Conservation (phyloP, 2,888 invertebrate genomes). For the Achlya flavicornis region DNA sequence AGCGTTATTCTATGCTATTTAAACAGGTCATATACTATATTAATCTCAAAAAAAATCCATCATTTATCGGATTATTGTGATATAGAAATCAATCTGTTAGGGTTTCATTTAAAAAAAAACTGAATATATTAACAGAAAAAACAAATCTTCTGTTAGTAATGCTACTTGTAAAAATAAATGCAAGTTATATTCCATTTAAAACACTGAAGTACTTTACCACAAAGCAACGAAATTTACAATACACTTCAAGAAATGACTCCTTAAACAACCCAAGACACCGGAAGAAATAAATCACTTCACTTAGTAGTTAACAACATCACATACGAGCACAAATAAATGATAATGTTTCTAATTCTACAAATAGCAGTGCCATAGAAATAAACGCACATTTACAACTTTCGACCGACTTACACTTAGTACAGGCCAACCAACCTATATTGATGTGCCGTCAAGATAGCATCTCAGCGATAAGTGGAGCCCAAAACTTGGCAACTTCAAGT, state of each 20-base stretch:
- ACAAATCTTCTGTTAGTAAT: no score
- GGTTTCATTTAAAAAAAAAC: no score
- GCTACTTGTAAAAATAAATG: no score
- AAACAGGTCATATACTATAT: no score
- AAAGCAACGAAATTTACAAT: no score
- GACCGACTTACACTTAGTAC: constrained; percentile 14
- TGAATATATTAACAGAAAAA: no score
- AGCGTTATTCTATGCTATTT: no score
- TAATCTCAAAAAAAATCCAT: no score
- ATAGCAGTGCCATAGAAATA: constrained; percentile 2
- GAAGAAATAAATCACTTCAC: constrained; percentile 5
- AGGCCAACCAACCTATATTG: constrained; percentile 17
- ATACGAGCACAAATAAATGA: constrained; percentile 6
- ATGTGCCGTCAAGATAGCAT: constrained; percentile 31
- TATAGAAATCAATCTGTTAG: not conserved
- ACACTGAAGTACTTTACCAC: no score
- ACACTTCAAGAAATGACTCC: no score
- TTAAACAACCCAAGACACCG: not conserved
- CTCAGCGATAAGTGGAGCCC: constrained; percentile 33
- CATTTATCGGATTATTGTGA: no score
- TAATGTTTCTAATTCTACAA: constrained; percentile 6
- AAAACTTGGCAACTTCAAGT: constrained; percentile 38
- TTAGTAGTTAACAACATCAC: not conserved
- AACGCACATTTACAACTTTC: constrained; percentile 5
- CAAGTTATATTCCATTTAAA: no score